A percentile compares a stretch with the other conserved stretches of the same genome.
Evolutionary conservation across 2,113 vertebrate genomes (phyloP).

Genomic region (Solea solea): DNA sequence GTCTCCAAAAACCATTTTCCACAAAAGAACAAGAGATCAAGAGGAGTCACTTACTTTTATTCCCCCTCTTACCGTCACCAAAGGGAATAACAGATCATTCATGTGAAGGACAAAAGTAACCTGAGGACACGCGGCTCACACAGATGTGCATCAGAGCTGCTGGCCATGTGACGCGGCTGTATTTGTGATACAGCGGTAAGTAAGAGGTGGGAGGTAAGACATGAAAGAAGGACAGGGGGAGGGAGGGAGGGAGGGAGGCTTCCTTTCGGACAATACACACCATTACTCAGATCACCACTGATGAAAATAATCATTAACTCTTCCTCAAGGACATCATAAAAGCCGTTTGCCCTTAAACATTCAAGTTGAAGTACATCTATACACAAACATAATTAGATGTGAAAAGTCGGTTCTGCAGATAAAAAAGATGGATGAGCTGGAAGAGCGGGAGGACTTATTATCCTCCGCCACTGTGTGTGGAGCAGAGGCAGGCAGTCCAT

Average conservation of each 20-base stretch:
- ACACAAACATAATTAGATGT: background rate
- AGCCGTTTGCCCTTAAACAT: too few species aligned
- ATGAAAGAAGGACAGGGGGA: background rate
- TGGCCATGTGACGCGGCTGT: slow-evolving; percentile 12
- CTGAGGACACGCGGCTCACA: slow-evolving; percentile 19
- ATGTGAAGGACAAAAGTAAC: slow-evolving; percentile 22
- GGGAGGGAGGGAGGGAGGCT: background rate
- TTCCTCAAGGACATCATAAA: background rate
- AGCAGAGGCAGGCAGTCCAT: background rate
- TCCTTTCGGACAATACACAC: slow-evolving; percentile 1
- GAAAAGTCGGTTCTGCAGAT: background rate
- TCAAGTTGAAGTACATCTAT: too few species aligned
- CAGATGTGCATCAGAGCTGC: slow-evolving; percentile 23
- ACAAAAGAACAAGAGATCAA: slow-evolving; percentile 46
- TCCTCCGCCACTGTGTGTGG: background rate
- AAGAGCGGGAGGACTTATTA: background rate
- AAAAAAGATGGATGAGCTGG: background rate
- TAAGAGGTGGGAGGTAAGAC: slow-evolving; percentile 2
- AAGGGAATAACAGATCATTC: slow-evolving; percentile 13
- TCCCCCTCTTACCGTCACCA: slow-evolving; percentile 6
- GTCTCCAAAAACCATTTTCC: slow-evolving; percentile 32
- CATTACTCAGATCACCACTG: background rate
- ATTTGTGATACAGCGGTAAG: slow-evolving; percentile 14
- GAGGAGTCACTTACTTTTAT: slow-evolving; percentile 37
- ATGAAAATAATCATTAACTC: background rate